These are phyloP conservation scores for Garrulus glandarius DNA, from an alignment of 2,797 vertebrate genomes.

Conservation along the genomic window DNA sequence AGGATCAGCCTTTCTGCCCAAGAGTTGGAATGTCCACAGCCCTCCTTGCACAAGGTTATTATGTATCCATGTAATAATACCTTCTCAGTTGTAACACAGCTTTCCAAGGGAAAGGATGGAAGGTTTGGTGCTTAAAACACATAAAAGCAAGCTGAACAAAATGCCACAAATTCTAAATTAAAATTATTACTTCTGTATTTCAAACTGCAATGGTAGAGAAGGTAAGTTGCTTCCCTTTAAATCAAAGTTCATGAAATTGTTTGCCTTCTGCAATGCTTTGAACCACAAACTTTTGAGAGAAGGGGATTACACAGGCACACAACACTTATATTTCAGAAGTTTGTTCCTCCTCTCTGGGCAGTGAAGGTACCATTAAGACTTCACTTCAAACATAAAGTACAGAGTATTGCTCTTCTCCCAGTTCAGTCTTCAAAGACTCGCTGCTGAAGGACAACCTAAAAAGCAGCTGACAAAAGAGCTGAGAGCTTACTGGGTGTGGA, in stretches of 20 bases:
- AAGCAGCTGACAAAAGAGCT: background rate
- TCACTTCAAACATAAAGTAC: background rate
- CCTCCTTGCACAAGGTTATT: background rate
- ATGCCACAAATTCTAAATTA: background rate
- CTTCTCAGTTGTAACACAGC: background rate
- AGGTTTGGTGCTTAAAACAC: background rate
- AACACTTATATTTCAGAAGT: background rate
- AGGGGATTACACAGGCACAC: background rate
- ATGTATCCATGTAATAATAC: background rate
- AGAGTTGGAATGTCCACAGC: rapidly evolving
- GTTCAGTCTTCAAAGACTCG: background rate
- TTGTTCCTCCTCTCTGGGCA: background rate
- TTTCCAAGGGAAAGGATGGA: background rate
- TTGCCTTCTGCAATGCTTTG: background rate
- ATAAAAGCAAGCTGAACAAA: background rate
- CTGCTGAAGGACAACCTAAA: background rate
- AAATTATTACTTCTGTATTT: background rate
- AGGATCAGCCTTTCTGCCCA: background rate
- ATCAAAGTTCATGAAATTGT: background rate
- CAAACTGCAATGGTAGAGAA: background rate
- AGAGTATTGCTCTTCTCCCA: background rate
- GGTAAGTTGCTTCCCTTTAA: background rate
- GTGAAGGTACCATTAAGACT: background rate
- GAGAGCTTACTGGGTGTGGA: background rate
- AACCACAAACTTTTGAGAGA: background rate